A percentile compares a stretch with the other conserved stretches of the same genome.
Conservation (phyloP, 2,797 vertebrate genomes). For the Phoeniculus purpureus region DNA sequence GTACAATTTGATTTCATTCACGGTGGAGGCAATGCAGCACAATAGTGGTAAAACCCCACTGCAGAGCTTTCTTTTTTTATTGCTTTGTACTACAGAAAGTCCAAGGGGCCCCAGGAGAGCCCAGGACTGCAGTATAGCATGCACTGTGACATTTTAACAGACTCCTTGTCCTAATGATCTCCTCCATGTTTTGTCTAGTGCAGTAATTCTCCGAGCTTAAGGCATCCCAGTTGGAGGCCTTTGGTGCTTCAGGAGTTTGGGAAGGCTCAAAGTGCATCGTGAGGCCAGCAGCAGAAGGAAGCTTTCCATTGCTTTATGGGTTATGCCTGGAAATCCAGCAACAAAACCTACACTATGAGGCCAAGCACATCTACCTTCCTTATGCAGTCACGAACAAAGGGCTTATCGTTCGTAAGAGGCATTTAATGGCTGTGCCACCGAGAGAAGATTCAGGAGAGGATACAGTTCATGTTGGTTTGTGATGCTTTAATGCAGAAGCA, state of each 20-base stretch:
- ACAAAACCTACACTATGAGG: background rate
- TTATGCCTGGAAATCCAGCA: constrained; percentile 3
- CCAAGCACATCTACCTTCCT: background rate
- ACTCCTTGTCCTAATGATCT: constrained; percentile 18
- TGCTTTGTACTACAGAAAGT: constrained; percentile 23
- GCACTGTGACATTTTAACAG: constrained; percentile 36
- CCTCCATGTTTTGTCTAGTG: background rate
- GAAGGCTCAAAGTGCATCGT: background rate
- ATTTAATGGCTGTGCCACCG: background rate
- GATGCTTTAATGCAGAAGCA: background rate
- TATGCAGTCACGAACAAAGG: background rate
- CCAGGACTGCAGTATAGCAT: constrained; percentile 15
- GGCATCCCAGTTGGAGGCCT: background rate
- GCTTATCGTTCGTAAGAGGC: background rate
- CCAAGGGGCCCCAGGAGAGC: constrained; percentile 24
- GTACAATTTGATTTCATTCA: constrained; percentile 5
- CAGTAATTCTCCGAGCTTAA: constrained; percentile 3
- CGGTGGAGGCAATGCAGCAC: constrained; percentile 14
- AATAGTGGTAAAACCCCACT: background rate
- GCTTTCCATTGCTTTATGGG: background rate
- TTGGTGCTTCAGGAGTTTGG: background rate
- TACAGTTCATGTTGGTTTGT: background rate
- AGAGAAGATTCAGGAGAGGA: background rate
- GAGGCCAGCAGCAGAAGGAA: background rate
- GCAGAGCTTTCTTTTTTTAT: constrained; percentile 5